Evolutionary conservation across 2,113 vertebrate species (phyloP).

Genomic region (Centropus unirufus): DNA sequence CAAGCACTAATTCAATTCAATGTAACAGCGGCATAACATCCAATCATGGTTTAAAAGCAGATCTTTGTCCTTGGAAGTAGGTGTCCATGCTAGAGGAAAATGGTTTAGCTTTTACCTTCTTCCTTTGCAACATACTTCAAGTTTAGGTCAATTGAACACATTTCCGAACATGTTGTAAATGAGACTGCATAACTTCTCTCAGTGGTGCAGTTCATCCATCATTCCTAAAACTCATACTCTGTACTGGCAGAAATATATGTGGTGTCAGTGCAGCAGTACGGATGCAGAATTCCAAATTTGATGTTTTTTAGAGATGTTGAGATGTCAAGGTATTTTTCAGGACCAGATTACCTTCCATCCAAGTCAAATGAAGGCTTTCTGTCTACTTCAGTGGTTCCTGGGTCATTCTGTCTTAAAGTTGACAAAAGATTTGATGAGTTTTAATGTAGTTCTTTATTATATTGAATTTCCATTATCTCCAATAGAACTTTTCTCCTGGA

Average conservation of each 20-base stretch:
- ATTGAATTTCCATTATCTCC: background rate
- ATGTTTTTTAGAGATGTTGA: background rate
- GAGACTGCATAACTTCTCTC: background rate
- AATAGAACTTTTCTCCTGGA: background rate
- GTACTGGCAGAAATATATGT: background rate
- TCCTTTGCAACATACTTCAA: background rate
- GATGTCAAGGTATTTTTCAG: background rate
- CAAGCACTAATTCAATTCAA: background rate
- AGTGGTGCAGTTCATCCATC: background rate
- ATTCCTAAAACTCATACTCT: background rate
- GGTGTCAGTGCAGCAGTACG: background rate
- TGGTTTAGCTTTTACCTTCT: background rate
- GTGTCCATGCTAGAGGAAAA: background rate
- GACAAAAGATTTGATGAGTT: background rate
- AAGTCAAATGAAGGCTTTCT: background rate
- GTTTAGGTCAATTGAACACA: background rate
- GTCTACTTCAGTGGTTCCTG: background rate
- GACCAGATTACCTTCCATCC: background rate
- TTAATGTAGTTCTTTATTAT: background rate
- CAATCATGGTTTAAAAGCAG: background rate
- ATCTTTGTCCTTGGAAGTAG: background rate
- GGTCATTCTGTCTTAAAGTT: background rate
- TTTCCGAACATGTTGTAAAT: background rate
- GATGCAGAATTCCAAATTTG: background rate
- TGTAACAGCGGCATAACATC: background rate